These are phyloP conservation scores for Tachycineta bicolor DNA, from an alignment of 2,113 vertebrate species.

Conservation along the genomic window DNA sequence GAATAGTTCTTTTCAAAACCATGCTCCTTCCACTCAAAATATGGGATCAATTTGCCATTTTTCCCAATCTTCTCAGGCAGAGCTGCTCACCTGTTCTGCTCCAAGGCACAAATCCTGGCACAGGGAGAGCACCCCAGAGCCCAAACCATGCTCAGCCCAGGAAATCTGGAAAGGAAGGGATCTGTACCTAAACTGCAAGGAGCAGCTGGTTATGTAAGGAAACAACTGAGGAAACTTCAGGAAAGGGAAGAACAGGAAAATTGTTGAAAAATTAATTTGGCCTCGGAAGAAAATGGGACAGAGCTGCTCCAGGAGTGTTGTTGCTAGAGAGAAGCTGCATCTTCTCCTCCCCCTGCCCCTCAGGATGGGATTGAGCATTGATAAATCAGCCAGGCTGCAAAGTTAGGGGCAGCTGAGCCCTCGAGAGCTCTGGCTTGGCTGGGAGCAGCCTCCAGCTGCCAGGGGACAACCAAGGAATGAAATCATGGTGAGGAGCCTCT, in stretches of 20 bases:
- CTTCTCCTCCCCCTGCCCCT: neutral
- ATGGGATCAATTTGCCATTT: neutral
- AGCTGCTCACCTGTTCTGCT: neutral
- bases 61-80: neutral
- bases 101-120: neutral
- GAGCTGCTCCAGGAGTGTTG: neutral
- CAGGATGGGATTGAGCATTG: neutral
- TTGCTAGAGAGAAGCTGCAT: neutral
- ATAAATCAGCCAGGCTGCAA: neutral
- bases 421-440: neutral
- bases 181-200: neutral
- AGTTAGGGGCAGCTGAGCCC: neutral
- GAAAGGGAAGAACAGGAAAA: neutral
- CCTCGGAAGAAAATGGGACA: constrained; percentile 31
- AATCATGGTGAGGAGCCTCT: neutral
- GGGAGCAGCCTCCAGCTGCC: neutral
- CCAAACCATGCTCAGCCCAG: neutral
- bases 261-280: constrained; percentile 42
- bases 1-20: neutral
- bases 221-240: neutral
- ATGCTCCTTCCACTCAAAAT: neutral
- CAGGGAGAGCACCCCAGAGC: neutral
- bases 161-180: neutral
- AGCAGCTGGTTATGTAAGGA: constrained; percentile 2
- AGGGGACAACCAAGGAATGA: neutral